Conservation (phyloP, 1,140 invertebrate genomes). For the Ceratina calcarata region DNA sequence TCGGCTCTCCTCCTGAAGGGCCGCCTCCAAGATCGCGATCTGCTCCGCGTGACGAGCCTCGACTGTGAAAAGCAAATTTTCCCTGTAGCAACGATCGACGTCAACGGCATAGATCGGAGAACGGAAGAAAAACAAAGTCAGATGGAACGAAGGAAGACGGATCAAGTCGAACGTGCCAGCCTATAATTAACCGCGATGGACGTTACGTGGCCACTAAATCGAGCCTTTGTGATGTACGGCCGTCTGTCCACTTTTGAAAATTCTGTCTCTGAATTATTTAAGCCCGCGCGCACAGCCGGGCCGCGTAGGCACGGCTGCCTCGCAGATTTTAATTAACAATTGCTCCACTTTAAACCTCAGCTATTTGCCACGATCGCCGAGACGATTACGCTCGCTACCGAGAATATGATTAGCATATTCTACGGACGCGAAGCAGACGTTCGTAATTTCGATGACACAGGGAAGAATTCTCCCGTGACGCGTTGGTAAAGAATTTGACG, state of each 20-base stretch:
- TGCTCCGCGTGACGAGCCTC: constrained; percentile 68
- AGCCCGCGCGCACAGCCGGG: constrained; percentile 2
- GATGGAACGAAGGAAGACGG: constrained; percentile 10
- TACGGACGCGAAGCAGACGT: background rate
- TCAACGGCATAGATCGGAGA: constrained; percentile 13
- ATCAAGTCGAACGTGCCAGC: constrained; percentile 50
- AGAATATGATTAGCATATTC: constrained; percentile 40
- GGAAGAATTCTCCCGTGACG: background rate
- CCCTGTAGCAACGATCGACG: constrained; percentile 6
- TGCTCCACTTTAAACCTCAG: constrained; percentile 59
- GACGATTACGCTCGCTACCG: constrained; percentile 57
- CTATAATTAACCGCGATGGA: constrained; percentile 59
- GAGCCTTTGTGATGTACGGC: constrained; percentile 23
- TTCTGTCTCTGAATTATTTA: constrained; percentile 32
- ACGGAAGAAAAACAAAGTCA: constrained; percentile 35
- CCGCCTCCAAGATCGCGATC: constrained; percentile 66
- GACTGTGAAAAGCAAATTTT: constrained; percentile 64
- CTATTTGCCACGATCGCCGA: constrained; percentile 51
- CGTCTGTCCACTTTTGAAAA: constrained; percentile 39
- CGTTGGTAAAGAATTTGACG: background rate
- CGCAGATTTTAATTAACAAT: constrained; percentile 65
- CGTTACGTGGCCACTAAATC: constrained; percentile 51
- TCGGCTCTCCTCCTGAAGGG: constrained; percentile 62
- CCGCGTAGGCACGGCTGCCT: constrained; percentile 47
- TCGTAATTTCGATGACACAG: background rate